A percentile compares a stretch with the other conserved stretches of the same genome.
Evolutionary conservation across 2,797 vertebrate genomes (phyloP).

Genomic region (Apodemus agrarius): DNA sequence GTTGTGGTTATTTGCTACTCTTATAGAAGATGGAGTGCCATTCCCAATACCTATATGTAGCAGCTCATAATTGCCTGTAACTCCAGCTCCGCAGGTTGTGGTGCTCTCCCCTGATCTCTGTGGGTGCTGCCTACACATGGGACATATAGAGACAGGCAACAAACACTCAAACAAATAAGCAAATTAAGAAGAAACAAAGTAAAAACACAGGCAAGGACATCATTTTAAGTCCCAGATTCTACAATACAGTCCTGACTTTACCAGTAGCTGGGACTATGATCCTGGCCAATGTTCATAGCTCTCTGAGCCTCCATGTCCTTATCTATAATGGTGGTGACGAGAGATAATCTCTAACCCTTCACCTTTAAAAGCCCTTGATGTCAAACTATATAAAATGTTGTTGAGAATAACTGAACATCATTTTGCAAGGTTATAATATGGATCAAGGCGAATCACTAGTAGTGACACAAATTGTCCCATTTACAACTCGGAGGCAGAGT

Average conservation of each 20-base stretch:
- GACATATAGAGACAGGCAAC: too few species aligned
- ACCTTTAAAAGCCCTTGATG: slow-evolving; percentile 12
- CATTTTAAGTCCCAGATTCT: neutral
- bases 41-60: neutral
- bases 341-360: neutral
- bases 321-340: neutral
- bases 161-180: neutral
- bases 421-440: neutral
- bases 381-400: neutral
- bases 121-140: too few species aligned
- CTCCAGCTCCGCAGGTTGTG: too few species aligned
- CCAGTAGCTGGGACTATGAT: neutral
- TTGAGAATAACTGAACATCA: neutral
- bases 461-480: neutral
- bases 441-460: neutral
- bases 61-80: too few species aligned
- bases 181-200: neutral
- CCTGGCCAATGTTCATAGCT: neutral
- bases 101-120: too few species aligned
- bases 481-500: neutral
- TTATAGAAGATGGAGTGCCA: neutral
- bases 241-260: neutral
- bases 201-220: neutral
- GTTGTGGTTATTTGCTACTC: neutral
- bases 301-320: neutral